A percentile compares a stretch with the other conserved stretches of the same genome.
Evolutionary conservation across 2,797 vertebrate genomes (phyloP).

Genomic region (Hydrocynus forskahlii): DNA sequence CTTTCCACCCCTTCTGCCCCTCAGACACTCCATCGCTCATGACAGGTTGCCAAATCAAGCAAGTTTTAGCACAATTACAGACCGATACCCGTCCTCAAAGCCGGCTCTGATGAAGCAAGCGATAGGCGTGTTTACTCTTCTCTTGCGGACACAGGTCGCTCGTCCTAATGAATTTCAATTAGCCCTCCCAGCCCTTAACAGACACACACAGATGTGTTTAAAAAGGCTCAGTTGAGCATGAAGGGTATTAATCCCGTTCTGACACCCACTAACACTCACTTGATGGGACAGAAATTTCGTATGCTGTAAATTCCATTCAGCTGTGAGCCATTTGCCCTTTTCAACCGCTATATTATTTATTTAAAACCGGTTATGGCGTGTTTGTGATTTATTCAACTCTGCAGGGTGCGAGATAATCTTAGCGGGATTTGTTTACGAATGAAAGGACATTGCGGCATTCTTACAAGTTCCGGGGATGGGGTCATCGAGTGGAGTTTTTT

Average conservation of each 20-base stretch:
- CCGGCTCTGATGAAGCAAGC: slow-evolving; percentile 24
- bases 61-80: slow-evolving; percentile 33
- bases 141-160: slow-evolving; percentile 39
- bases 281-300: slow-evolving; percentile 54
- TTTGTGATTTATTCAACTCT: slow-evolving; percentile 62
- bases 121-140: slow-evolving; percentile 45
- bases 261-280: slow-evolving; percentile 48
- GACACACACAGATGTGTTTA: slow-evolving; percentile 52
- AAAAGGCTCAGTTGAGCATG: slow-evolving; percentile 53
- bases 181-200: slow-evolving; percentile 48
- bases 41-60: slow-evolving; percentile 21
- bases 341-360: slow-evolving; percentile 58
- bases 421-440: slow-evolving; percentile 60
- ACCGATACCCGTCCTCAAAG: slow-evolving; percentile 10
- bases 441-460: slow-evolving; percentile 48
- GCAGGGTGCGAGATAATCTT: slow-evolving; percentile 62
- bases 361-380: slow-evolving; percentile 57
- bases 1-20: neutral
- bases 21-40: neutral
- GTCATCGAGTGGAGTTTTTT: slow-evolving; percentile 44
- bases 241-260: slow-evolving; percentile 51
- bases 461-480: slow-evolving; percentile 59
- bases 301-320: slow-evolving; percentile 51
- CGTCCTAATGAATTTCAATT: slow-evolving; percentile 59
- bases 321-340: slow-evolving; percentile 60